These are phyloP conservation scores for Epistrophe eligans DNA, from an alignment of 2,888 invertebrate genomes.

Conservation along the genomic window DNA sequence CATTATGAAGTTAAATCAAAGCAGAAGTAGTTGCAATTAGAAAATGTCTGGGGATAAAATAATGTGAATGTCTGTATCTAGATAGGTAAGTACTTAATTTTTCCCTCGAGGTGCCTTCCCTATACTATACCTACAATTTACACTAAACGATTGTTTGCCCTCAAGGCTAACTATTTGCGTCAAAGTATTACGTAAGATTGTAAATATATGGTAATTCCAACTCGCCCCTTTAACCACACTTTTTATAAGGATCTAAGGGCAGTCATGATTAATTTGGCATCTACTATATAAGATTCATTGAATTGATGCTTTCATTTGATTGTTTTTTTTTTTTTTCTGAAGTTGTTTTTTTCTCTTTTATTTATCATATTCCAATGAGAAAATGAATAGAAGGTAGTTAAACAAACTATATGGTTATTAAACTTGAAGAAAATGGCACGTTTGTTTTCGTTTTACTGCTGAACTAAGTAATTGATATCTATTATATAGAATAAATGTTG, in stretches of 20 bases:
- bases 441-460: slow-evolving; percentile 21
- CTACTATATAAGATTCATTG: slow-evolving; percentile 26
- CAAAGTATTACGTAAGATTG: slow-evolving; percentile 34
- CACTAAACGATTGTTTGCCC: slow-evolving; percentile 34
- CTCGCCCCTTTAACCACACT: slow-evolving; percentile 7
- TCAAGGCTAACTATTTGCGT: slow-evolving; percentile 56
- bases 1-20: not conserved
- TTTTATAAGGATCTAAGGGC: slow-evolving; percentile 21
- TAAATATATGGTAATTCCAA: slow-evolving; percentile 38
- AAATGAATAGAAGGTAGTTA: slow-evolving; percentile 9
- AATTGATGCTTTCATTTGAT: slow-evolving; percentile 38
- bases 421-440: slow-evolving; percentile 13
- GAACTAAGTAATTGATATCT: slow-evolving; percentile 19
- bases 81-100: not conserved
- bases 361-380: not conserved
- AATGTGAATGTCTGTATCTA: not conserved
- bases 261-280: slow-evolving; percentile 38
- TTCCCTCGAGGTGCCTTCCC: not conserved
- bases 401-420: slow-evolving; percentile 19
- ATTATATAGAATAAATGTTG: too few relatives aligned
- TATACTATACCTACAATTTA: slow-evolving; percentile 1
- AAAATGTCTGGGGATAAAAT: not conserved
- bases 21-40: slow-evolving; percentile 33
- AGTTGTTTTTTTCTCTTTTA: not conserved
- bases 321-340: slow-evolving; percentile 28